A percentile compares a stretch with the other conserved stretches of the same genome.
Conservation (phyloP, 2,888 invertebrate genomes). For the Oscheius sp. region DNA sequence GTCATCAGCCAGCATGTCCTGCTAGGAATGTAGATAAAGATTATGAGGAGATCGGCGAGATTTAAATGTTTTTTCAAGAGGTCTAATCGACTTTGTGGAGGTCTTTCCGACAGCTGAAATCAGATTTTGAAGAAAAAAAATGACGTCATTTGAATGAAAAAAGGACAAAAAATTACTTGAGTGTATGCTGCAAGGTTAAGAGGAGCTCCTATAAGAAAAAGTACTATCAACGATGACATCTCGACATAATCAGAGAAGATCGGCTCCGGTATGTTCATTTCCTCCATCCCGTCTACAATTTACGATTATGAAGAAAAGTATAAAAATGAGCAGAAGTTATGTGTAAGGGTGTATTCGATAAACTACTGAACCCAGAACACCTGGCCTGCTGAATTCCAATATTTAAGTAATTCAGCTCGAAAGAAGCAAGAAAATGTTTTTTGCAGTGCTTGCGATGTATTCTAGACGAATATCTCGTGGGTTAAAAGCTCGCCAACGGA, state of each 20-base stretch:
- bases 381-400: no score
- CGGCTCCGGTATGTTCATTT: slow-evolving; percentile 59
- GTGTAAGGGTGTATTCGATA: no score
- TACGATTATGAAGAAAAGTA: not conserved
- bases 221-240: slow-evolving; percentile 55
- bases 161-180: slow-evolving; percentile 48
- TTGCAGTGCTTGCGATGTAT: not conserved
- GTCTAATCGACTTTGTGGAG: slow-evolving; percentile 62
- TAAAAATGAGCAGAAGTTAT: not conserved
- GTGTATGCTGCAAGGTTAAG: slow-evolving; percentile 68
- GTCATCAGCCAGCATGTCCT: slow-evolving; percentile 68
- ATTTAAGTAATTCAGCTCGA: slow-evolving; percentile 41
- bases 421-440: slow-evolving; percentile 23
- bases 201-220: slow-evolving; percentile 69
- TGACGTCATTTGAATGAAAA: not conserved
- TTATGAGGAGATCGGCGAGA: slow-evolving; percentile 67
- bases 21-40: slow-evolving; percentile 69
- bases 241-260: slow-evolving; percentile 68
- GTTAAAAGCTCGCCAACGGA: not conserved
- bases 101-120: slow-evolving; percentile 64
- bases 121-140: not conserved
- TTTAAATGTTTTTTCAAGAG: slow-evolving; percentile 68
- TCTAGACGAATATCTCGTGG: not conserved
- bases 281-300: not conserved
- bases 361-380: no score